These are phyloP conservation scores for Limnodromus scolopaceus DNA, from an alignment of 2,797 vertebrate genomes.

Conservation along the genomic window DNA sequence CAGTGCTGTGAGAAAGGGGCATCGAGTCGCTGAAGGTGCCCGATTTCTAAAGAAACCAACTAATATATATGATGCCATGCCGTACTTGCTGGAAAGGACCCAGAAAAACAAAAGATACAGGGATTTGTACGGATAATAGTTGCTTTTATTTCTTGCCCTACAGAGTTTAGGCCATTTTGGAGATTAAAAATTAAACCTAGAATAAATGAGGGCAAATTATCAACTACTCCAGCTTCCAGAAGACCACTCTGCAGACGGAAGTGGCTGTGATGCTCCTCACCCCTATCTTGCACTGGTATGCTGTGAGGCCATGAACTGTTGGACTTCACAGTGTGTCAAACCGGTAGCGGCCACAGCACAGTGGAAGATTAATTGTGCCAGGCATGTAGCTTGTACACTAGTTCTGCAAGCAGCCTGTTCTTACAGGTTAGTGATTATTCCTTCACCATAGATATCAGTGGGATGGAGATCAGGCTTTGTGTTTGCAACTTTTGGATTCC, in stretches of 20 bases:
- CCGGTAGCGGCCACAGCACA: neutral
- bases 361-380: neutral
- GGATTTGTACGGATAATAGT: neutral
- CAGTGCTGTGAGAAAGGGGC: neutral
- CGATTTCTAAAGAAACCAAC: neutral
- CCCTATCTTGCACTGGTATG: neutral
- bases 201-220: neutral
- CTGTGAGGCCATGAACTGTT: neutral
- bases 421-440: neutral
- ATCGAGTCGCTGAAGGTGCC: neutral
- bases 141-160: neutral
- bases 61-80: neutral
- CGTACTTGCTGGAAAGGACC: neutral
- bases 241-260: neutral
- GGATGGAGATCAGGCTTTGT: neutral
- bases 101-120: neutral
- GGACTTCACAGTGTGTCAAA: neutral
- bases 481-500: neutral
- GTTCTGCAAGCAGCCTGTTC: neutral
- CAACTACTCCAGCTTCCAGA: neutral
- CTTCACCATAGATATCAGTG: neutral
- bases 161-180: neutral
- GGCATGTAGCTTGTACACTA: accelerated
- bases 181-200: neutral
- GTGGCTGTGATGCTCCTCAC: neutral